Evolutionary conservation across 2,888 invertebrate genomes (phyloP).

Genomic region (Cylloceria caligata): DNA sequence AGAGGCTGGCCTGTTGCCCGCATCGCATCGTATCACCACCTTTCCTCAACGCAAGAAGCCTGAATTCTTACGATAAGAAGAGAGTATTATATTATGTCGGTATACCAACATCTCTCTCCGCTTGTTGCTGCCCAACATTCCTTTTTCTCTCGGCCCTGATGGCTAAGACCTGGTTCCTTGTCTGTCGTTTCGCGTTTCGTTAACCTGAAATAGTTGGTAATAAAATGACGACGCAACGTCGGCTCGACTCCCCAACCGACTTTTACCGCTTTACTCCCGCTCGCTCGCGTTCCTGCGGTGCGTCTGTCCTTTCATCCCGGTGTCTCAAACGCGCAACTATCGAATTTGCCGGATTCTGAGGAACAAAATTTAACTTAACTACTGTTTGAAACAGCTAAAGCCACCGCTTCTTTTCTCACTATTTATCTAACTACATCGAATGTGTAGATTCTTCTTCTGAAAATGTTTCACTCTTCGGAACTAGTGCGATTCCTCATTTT

Average conservation of each 20-base stretch:
- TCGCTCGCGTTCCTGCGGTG: background rate
- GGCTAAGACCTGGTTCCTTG: background rate
- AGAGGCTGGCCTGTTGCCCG: slow-evolving; percentile 65
- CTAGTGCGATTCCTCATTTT: background rate
- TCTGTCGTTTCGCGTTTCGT: slow-evolving; percentile 4
- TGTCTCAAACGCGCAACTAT: background rate
- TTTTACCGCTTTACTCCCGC: background rate
- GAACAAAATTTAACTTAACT: slow-evolving; percentile 17
- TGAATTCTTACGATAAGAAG: slow-evolving; percentile 66
- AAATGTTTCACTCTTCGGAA: background rate
- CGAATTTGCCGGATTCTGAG: slow-evolving; percentile 8
- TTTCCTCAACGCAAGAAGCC: slow-evolving; percentile 33
- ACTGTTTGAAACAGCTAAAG: too few relatives aligned
- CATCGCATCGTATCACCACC: slow-evolving; percentile 35
- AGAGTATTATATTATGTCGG: background rate
- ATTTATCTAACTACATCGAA: background rate
- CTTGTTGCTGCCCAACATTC: slow-evolving; percentile 15
- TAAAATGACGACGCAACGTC: slow-evolving; percentile 29
- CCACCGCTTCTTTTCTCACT: too few relatives aligned
- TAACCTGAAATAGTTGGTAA: slow-evolving; percentile 21
- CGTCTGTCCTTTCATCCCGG: background rate
- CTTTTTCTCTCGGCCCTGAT: background rate
- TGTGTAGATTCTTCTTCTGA: background rate
- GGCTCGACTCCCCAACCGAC: slow-evolving; percentile 6
- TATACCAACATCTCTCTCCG: slow-evolving; percentile 8